A percentile compares a stretch with the other conserved stretches of the same genome.
phyloP scores from a whole-genome alignment of 37 sponge, comb jelly and placozoan genomes.

The Ianthella basta region DNA sequence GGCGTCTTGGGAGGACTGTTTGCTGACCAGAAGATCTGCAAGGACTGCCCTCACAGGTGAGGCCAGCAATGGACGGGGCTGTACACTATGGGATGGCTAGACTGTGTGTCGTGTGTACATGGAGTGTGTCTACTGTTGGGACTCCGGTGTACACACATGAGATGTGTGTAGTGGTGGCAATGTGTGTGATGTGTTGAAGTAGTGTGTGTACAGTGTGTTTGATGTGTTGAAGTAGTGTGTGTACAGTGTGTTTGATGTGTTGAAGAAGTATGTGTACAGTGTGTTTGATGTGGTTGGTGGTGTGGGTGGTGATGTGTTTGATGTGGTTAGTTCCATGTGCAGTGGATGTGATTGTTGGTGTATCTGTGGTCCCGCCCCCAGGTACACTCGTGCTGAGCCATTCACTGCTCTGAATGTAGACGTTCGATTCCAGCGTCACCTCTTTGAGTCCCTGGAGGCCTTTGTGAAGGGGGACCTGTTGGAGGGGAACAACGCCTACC shows the following conservation, averaged over 20 bases:
- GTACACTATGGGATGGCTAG: too few relatives aligned
- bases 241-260: conserved; percentile 93
- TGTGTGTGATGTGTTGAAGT: conserved; percentile 96
- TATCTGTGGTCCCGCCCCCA: too few relatives aligned
- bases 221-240: conserved; percentile 96
- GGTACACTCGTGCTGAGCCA: conserved; percentile 92
- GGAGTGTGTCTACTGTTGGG: too few relatives aligned
- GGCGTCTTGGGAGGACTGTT: conserved; percentile 87
- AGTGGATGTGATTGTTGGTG: too few relatives aligned
- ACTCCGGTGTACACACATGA: too few relatives aligned
- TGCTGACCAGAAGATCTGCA: conserved; percentile 99
- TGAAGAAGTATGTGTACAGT: conserved; percentile 90
- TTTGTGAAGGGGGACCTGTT: conserved; percentile 98
- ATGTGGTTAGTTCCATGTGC: too few relatives aligned
- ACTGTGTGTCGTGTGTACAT: too few relatives aligned
- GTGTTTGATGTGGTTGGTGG: conserved; percentile 95
- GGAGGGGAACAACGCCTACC: conserved; percentile 98
- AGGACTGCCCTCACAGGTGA: conserved; percentile 95
- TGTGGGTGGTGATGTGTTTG: conserved; percentile 86
- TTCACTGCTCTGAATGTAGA: conserved; percentile 96
- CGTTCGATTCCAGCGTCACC: conserved; percentile 85
- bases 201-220: conserved; percentile 87
- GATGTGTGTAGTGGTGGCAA: too few relatives aligned
- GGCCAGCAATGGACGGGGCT: too few relatives aligned
- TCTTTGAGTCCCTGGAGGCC: conserved; percentile 95